Percentiles rank a stretch among this genome's conserved stretches.
Evolutionary conservation across 2,888 invertebrate genomes (phyloP).

Genomic region (Calameuta filiformis): DNA sequence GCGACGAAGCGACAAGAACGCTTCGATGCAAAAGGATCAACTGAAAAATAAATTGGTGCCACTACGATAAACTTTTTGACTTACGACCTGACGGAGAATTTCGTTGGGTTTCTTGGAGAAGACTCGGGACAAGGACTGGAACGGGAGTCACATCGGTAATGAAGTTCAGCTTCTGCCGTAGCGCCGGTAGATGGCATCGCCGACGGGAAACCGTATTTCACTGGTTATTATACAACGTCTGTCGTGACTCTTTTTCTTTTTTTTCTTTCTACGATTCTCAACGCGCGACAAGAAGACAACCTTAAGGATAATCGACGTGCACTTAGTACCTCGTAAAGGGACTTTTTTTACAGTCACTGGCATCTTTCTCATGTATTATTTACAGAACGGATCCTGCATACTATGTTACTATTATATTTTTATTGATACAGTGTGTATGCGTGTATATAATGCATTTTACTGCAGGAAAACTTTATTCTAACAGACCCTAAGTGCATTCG

Average conservation of each 20-base stretch:
- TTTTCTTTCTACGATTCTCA: not conserved
- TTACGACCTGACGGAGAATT: conserved; percentile 38
- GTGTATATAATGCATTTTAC: not conserved
- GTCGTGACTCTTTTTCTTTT: not conserved
- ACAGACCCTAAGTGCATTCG: not conserved
- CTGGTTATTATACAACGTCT: not conserved
- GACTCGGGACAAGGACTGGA: conserved; percentile 17
- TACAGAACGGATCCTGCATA: not conserved
- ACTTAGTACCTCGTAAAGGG: not conserved
- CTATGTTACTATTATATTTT: too few species aligned
- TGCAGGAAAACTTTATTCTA: not conserved
- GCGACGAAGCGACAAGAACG: not conserved
- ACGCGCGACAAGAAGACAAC: not conserved
- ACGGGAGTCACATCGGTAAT: conserved; percentile 31
- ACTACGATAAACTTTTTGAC: conserved; percentile 50
- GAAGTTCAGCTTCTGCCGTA: conserved; percentile 9
- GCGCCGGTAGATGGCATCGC: not conserved
- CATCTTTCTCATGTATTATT: not conserved
- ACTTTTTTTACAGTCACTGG: not conserved
- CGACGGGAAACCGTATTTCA: not conserved
- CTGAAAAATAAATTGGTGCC: conserved; percentile 43
- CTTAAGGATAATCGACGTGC: not conserved
- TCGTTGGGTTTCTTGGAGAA: conserved; percentile 41
- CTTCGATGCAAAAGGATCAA: not conserved
- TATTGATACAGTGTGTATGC: too few species aligned